Conservation (phyloP, 2,113 vertebrate genomes). For the western clawed frog (Xenopus tropicalis) region UCB_Xtro_10.0 CM004446.2:65998501-65999000, state of each 20-base stretch:
- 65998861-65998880: conserved; percentile 4
- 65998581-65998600: conserved; percentile 11
- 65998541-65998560: conserved; percentile 9
- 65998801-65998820: conserved; percentile 15
- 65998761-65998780: conserved; percentile 23
- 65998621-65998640: conserved; percentile 30
- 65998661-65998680: conserved; percentile 13
- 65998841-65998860: background rate
- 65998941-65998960: conserved; percentile 15
- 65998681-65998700: conserved; percentile 16
- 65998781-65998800: conserved; percentile 25
- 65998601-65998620: conserved; percentile 31
- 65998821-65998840: background rate
- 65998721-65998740: background rate
- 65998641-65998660: background rate
- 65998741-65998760: background rate
- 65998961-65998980: background rate
- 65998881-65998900: background rate
- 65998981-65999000: conserved; percentile 17
- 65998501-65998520: background rate
- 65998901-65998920: background rate
- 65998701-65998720: conserved; percentile 2
- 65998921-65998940: conserved; percentile 3
- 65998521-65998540: background rate
- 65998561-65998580: background rate